phyloP scores from a whole-genome alignment of 2,888 invertebrate species.

The Petrophora chlorosata region DNA sequence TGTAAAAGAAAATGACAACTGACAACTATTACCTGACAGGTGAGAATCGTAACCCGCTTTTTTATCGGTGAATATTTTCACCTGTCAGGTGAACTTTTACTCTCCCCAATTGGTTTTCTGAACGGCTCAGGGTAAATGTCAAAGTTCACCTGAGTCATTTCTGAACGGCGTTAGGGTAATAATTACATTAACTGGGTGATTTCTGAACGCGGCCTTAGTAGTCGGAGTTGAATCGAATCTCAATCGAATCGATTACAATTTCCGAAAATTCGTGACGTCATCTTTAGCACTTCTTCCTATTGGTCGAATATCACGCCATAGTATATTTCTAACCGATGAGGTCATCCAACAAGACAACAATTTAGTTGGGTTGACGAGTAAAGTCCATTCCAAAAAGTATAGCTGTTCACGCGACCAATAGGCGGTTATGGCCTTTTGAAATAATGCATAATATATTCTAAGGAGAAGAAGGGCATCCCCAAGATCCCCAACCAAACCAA shows the following conservation, averaged over 20 bases:
- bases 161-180: no score
- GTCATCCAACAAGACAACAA: conserved; percentile 73
- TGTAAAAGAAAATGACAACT: no score
- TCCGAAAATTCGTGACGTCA: conserved; percentile 56
- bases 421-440: conserved; percentile 66
- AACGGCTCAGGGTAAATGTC: no score
- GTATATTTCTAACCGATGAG: conserved; percentile 66
- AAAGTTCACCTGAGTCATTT: no score
- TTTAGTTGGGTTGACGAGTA: conserved; percentile 52
- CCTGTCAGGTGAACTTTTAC: no score
- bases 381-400: conserved; percentile 56
- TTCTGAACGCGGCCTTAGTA: no score
- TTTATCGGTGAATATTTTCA: no score
- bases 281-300: conserved; percentile 44
- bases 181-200: no score
- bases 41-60: no score
- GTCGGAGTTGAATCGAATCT: neutral
- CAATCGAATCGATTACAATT: neutral
- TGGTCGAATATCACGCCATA: conserved; percentile 75
- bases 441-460: conserved; percentile 56
- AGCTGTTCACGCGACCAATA: conserved; percentile 38
- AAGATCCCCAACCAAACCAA: no score
- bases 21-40: no score
- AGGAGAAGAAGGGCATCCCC: conserved; percentile 82
- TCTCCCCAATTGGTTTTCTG: no score